Percentiles rank a stretch among this genome's conserved stretches.
Conservation (phyloP, 2,113 vertebrate species). For the Brachyhypopomus gauderio region DNA sequence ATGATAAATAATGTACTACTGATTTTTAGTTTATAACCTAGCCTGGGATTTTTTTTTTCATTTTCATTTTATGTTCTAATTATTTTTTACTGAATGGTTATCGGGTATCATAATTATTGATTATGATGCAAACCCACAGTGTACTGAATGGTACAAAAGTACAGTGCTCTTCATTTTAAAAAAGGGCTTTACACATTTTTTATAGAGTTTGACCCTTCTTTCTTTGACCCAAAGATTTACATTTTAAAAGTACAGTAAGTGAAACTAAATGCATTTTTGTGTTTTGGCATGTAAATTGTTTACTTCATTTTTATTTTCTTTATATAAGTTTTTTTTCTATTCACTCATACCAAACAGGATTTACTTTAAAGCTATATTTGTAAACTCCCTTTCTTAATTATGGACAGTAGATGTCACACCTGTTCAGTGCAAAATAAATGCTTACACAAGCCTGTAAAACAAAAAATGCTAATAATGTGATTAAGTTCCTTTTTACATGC, state of each 20-base stretch:
- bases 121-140: background rate
- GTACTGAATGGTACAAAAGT: background rate
- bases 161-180: background rate
- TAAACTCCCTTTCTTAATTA: background rate
- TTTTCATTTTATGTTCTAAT: background rate
- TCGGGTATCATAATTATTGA: background rate
- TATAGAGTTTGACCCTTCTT: background rate
- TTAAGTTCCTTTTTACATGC: background rate
- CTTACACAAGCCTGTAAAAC: background rate
- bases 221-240: background rate
- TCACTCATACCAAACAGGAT: background rate
- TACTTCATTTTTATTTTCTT: conserved; percentile 1
- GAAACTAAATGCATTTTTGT: background rate
- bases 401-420: background rate
- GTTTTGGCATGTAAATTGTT: background rate
- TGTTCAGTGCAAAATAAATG: background rate
- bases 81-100: background rate
- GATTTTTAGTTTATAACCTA: conserved; percentile 13
- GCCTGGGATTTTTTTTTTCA: background rate
- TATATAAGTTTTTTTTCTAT: background rate
- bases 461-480: background rate
- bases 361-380: background rate
- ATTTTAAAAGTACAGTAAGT: conserved; percentile 3
- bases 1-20: conserved; percentile 40
- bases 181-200: background rate